Conservation (phyloP, 2,797 vertebrate genomes). For the Oreonectes daqikongensis region DNA sequence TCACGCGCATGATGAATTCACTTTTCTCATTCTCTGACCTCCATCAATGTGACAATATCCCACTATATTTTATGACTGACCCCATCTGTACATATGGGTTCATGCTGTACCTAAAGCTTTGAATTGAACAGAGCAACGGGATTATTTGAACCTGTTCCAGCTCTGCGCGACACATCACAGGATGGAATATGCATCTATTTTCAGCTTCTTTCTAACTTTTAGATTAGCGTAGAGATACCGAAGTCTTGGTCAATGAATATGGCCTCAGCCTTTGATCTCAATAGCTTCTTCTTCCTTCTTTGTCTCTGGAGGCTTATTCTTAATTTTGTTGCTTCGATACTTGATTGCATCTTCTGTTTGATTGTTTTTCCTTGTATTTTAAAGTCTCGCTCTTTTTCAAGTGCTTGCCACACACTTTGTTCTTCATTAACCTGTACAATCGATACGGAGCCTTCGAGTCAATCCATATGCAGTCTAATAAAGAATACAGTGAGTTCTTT, state of each 20-base stretch:
- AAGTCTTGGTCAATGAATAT: conserved; percentile 23
- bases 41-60: conserved; percentile 42
- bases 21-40: conserved; percentile 37
- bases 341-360: conserved; percentile 31
- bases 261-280: conserved; percentile 6
- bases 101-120: conserved; percentile 14
- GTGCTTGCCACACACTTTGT: conserved; percentile 34
- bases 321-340: conserved; percentile 21
- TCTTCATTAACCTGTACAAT: conserved; percentile 47
- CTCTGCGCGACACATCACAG: conserved; percentile 6
- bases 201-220: conserved; percentile 3
- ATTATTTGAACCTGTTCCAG: conserved; percentile 41
- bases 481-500: conserved; percentile 25
- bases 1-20: conserved; percentile 38
- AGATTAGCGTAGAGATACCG: conserved; percentile 27
- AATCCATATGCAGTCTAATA: conserved; percentile 28
- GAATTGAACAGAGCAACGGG: conserved; percentile 35
- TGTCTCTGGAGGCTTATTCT: neutral
- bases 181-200: conserved; percentile 37
- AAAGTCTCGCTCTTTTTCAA: conserved; percentile 33
- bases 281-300: neutral
- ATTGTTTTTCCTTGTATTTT: conserved; percentile 30
- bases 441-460: conserved; percentile 16
- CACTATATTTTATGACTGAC: conserved; percentile 42
- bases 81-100: conserved; percentile 32